Conservation (phyloP, 2,888 invertebrate species). For the Temnothorax ravouxi region DNA sequence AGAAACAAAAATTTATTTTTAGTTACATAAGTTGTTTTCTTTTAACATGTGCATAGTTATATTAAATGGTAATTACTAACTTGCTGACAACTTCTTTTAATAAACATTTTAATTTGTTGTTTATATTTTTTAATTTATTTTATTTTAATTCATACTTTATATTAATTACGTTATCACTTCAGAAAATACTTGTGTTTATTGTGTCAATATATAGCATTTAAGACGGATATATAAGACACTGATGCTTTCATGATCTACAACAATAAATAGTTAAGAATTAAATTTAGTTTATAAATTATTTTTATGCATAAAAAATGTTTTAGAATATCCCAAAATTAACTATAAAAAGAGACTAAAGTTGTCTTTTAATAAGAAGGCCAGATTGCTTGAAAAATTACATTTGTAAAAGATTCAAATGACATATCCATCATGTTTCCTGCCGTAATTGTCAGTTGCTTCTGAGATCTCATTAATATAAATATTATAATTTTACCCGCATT, state of each 20-base stretch:
- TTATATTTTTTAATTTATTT: too few species aligned
- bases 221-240: conserved; percentile 61
- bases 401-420: conserved; percentile 58
- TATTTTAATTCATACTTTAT: too few species aligned
- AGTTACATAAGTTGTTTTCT: too few species aligned
- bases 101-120: too few species aligned
- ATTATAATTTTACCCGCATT: conserved; percentile 44
- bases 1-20: too few species aligned
- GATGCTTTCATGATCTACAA: conserved; percentile 64
- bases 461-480: conserved; percentile 55
- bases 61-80: too few species aligned
- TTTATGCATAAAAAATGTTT: not conserved
- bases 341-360: not conserved
- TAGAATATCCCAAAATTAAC: not conserved
- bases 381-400: not conserved
- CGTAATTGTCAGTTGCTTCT: conserved; percentile 56
- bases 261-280: not conserved
- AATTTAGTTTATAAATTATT: not conserved
- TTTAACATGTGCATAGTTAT: too few species aligned
- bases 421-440: conserved; percentile 67
- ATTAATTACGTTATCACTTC: too few species aligned
- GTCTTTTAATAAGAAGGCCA: not conserved
- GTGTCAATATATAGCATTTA: conserved; percentile 28
- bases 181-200: too few species aligned
- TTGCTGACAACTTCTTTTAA: too few species aligned